phyloP scores from a whole-genome alignment of 1,140 invertebrate species.

The Eumaeus atala region DNA sequence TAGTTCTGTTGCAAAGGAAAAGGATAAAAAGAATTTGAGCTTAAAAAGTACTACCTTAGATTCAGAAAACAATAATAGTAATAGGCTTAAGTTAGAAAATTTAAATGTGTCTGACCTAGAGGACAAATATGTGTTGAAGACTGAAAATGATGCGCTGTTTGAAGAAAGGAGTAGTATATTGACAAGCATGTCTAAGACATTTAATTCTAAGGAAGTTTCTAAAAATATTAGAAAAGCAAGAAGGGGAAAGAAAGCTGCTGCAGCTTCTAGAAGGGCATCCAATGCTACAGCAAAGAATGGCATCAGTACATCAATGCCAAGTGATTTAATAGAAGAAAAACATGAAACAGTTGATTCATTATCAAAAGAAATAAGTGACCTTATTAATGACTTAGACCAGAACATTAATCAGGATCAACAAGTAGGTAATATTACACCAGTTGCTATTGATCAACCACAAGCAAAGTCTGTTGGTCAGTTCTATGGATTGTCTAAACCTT shows the following conservation, averaged over 20 bases:
- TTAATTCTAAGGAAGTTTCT: slow-evolving; percentile 64
- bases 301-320: slow-evolving; percentile 38
- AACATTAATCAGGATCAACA: slow-evolving; percentile 58
- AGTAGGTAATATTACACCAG: slow-evolving; percentile 38
- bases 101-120: slow-evolving; percentile 61
- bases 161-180: slow-evolving; percentile 69
- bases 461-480: slow-evolving; percentile 51
- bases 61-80: slow-evolving; percentile 73
- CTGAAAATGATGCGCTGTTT: slow-evolving; percentile 65
- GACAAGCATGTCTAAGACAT: slow-evolving; percentile 67
- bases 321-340: slow-evolving; percentile 44
- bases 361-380: slow-evolving; percentile 63
- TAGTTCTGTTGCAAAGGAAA: slow-evolving; percentile 51
- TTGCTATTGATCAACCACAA: slow-evolving; percentile 42
- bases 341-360: slow-evolving; percentile 57
- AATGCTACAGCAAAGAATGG: slow-evolving; percentile 32
- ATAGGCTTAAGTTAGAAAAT: slow-evolving; percentile 67
- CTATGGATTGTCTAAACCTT: slow-evolving; percentile 51
- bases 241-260: slow-evolving; percentile 50
- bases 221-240: slow-evolving; percentile 67
- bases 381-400: slow-evolving; percentile 60
- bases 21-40: slow-evolving; percentile 62
- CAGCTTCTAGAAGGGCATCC: slow-evolving; percentile 31
- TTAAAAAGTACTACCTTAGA: slow-evolving; percentile 71
- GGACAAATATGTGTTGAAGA: slow-evolving; percentile 62